Evolutionary conservation across 37 sponge, comb jelly and placozoan species (phyloP).

Genomic region (Hexactinellida sp.): DNA sequence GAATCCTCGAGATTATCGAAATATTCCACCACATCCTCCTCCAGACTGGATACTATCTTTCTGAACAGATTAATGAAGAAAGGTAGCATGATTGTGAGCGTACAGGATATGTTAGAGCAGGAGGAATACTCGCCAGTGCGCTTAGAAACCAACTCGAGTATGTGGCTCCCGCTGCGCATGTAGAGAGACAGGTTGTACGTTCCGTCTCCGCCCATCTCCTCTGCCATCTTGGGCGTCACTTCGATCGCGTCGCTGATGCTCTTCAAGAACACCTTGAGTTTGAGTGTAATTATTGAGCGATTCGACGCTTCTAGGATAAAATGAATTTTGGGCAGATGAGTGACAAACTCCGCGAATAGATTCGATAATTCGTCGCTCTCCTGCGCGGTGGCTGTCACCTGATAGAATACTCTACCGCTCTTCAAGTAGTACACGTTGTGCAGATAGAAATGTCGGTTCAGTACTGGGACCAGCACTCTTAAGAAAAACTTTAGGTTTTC

Average conservation of each 20-base stretch:
- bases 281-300: neutral
- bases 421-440: constrained; percentile 3
- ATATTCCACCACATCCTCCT: constrained; percentile 2
- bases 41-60: neutral
- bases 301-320: neutral
- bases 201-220: neutral
- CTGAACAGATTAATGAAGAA: constrained; percentile 5
- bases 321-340: neutral
- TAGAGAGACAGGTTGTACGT: constrained; percentile 3
- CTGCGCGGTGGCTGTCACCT: neutral
- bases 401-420: neutral
- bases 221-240: neutral
- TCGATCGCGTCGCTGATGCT: neutral
- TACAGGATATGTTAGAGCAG: neutral
- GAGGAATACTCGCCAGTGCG: neutral
- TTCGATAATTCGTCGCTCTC: constrained; percentile 10
- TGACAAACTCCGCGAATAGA: neutral
- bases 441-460: neutral
- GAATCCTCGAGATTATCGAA: constrained; percentile 11
- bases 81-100: neutral
- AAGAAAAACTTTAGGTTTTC: constrained; percentile 1
- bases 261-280: neutral
- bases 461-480: neutral
- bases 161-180: neutral
- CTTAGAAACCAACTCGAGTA: neutral